phyloP scores from a whole-genome alignment of 2,797 vertebrate species.

The Chloroceryle inda region DNA sequence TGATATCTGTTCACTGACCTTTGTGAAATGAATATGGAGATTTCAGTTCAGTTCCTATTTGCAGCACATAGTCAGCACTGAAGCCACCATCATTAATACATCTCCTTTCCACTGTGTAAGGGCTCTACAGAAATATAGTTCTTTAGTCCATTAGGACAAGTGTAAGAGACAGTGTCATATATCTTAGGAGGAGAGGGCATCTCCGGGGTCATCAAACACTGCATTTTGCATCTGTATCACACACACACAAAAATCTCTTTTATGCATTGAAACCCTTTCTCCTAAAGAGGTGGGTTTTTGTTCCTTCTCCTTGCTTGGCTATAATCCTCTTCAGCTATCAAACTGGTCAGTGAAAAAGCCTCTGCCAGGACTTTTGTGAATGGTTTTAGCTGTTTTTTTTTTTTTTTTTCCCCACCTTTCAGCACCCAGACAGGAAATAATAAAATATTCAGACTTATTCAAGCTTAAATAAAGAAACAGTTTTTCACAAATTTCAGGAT shows the following conservation, averaged over 20 bases:
- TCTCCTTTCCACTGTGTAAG: background rate
- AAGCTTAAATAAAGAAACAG: background rate
- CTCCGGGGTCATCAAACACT: background rate
- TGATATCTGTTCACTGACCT: slow-evolving; percentile 5
- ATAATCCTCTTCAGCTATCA: background rate
- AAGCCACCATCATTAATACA: background rate
- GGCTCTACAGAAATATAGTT: background rate
- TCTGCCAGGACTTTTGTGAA: background rate
- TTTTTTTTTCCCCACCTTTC: background rate
- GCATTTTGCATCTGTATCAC: background rate
- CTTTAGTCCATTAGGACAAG: background rate
- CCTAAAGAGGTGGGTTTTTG: background rate
- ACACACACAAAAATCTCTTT: background rate
- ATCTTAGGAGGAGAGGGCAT: background rate
- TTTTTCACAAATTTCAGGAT: background rate
- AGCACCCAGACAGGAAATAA: background rate
- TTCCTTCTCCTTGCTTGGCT: background rate
- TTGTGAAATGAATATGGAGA: slow-evolving; percentile 42
- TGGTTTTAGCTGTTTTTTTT: background rate
- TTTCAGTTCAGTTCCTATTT: background rate
- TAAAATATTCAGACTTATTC: background rate
- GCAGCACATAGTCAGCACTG: background rate
- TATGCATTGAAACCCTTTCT: background rate
- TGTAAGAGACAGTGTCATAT: background rate
- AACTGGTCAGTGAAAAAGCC: background rate